phyloP scores from a whole-genome alignment of 2,113 vertebrate species.

The Ondatra zibethicus region DNA sequence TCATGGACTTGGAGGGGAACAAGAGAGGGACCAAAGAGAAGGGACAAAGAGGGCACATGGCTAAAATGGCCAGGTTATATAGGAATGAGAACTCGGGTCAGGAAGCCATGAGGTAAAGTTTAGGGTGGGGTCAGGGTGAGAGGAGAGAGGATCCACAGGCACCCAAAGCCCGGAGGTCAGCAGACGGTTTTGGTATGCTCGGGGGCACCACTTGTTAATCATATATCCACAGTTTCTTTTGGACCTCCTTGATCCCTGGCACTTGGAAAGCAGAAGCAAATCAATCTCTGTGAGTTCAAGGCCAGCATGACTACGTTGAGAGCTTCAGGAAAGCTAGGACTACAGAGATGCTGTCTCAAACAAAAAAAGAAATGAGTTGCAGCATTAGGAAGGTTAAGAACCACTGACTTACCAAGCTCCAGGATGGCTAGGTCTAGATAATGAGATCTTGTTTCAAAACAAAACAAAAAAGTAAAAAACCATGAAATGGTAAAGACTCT shows the following conservation, averaged over 20 bases:
- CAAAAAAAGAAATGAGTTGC: no score
- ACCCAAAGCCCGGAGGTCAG: not conserved
- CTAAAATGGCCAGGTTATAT: not conserved
- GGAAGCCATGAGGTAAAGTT: not conserved
- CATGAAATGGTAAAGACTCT: not conserved
- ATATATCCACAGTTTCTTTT: not conserved
- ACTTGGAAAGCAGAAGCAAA: not conserved
- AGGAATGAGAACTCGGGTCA: not conserved
- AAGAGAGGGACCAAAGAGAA: not conserved
- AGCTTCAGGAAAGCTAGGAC: not conserved
- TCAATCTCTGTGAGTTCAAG: not conserved
- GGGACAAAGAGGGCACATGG: not conserved
- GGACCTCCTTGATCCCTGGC: not conserved
- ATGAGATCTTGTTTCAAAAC: not conserved
- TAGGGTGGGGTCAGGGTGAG: not conserved
- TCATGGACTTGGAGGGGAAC: not conserved
- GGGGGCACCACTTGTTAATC: not conserved
- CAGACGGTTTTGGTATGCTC: not conserved
- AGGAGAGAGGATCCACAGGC: not conserved
- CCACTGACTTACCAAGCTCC: not conserved
- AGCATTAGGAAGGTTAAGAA: no score
- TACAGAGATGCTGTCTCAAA: no score
- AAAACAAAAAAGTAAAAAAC: not conserved
- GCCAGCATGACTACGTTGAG: not conserved
- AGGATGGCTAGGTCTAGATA: not conserved